Evolutionary conservation across 1,140 invertebrate species (phyloP).

Genomic region (Venturia canescens): DNA sequence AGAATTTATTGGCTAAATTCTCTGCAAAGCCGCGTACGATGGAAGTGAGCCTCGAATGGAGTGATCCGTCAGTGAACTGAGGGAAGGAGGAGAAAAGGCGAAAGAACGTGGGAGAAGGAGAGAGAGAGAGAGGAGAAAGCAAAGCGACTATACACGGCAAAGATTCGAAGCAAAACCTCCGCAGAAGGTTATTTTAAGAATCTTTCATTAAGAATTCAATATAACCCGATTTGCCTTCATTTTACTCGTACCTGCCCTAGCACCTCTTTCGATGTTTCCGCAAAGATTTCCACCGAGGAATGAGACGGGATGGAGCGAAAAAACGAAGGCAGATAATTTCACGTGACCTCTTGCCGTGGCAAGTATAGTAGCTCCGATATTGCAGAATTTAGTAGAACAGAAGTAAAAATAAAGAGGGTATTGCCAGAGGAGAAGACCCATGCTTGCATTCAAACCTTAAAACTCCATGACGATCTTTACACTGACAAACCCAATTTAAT

Average conservation of each 20-base stretch:
- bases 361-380: background rate
- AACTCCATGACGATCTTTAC: no score
- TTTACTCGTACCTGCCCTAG: slow-evolving; percentile 64
- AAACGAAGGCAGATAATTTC: background rate
- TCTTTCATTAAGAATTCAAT: slow-evolving; percentile 65
- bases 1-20: slow-evolving; percentile 64
- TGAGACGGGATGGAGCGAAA: background rate
- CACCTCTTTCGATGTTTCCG: slow-evolving; percentile 34
- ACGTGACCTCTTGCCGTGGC: background rate
- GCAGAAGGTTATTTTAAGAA: slow-evolving; percentile 60
- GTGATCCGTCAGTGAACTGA: slow-evolving; percentile 12
- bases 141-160: background rate
- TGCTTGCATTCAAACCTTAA: no score
- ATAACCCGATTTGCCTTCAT: slow-evolving; percentile 51
- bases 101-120: slow-evolving; percentile 20
- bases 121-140: slow-evolving; percentile 14
- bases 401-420: no score
- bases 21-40: slow-evolving; percentile 18
- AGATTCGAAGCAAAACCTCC: slow-evolving; percentile 18
- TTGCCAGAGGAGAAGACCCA: no score
- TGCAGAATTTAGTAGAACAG: no score
- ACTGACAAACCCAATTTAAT: no score
- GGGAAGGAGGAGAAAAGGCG: background rate
- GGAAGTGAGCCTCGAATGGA: background rate
- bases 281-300: background rate